Conservation (phyloP, 2,797 vertebrate genomes). For the Phalanger gymnotis region DNA sequence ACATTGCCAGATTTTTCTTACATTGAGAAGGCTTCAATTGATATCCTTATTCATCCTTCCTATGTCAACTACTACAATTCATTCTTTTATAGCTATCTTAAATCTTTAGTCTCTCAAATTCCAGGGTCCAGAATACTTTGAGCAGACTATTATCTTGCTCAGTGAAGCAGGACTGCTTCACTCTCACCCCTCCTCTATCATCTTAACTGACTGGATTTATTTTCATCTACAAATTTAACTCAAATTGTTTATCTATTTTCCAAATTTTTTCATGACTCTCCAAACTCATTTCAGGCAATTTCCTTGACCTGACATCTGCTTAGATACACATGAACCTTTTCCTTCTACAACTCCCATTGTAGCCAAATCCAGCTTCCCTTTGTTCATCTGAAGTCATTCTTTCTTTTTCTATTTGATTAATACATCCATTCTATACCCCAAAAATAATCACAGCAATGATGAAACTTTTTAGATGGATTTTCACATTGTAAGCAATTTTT, state of each 20-base stretch:
- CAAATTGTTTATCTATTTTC: conserved; percentile 46
- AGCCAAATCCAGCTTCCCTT: background rate
- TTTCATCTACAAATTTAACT: conserved; percentile 64
- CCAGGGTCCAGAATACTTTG: conserved; percentile 29
- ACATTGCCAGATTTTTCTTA: conserved; percentile 64
- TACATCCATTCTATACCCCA: background rate
- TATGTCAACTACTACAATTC: conserved; percentile 69
- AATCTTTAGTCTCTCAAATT: conserved; percentile 70
- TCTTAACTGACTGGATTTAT: conserved; percentile 46
- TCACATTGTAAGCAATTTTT: background rate
- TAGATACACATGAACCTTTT: background rate
- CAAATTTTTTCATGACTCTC: conserved; percentile 59
- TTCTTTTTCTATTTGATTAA: conserved; percentile 29
- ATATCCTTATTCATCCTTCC: conserved; percentile 69
- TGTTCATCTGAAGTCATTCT: background rate
- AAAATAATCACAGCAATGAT: background rate
- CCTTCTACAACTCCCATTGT: conserved; percentile 17
- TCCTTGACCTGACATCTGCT: conserved; percentile 16
- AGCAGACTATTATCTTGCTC: conserved; percentile 67
- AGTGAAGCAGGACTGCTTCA: conserved; percentile 25
- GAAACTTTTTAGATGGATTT: background rate
- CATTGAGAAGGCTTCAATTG: conserved; percentile 49
- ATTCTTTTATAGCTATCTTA: conserved; percentile 70
- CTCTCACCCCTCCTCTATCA: conserved; percentile 51
- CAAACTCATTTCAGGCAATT: background rate